Base-by-base conservation (phyloP, 2,888 invertebrate species). In the Epirrhoe alternata region DNA sequence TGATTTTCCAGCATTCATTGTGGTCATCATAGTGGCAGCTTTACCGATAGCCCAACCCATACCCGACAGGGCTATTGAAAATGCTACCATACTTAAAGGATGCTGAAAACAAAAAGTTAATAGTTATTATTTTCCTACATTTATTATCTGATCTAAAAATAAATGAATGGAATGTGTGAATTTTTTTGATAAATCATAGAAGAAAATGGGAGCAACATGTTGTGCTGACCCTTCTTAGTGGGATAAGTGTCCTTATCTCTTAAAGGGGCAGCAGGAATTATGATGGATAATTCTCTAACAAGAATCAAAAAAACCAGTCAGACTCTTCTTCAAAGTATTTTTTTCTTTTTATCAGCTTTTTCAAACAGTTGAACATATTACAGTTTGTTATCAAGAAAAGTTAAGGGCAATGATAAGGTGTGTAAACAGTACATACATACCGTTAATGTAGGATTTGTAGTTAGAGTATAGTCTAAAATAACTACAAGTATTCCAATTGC, bases 51-150 rank as follows among this genome's bases (percentile, higher is more conserved):
- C 94, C 90, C 95, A 96, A 17, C 96, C 96, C 42, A 95, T 75
- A 77, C 95, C 94, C 2, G 96, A 94, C 66, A 96, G 91, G 10
- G 94, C 93, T 68, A 97, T 94, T 56, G 96, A 95, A 75, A 96
- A 92, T 66, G 95, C 90, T 51, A 95, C 95, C 96, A 96, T 96
- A 67, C 96, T 89, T 58, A 96, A 83, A 56, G 96, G 96, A 93
- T 96, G 95, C 96, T 96, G 88, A 66, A 94, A 94, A 71, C 61
- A 56, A 69, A 71, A 2, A 42, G 38, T 3, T 12, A 42, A 71
- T 12, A 42, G 38, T 3, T 12, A 42, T 42, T 42, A 42, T 12
- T 42, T 12, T 42, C 12, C 12, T 42, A 5, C 38, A 42, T 42
- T 42, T 12, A 12, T 10, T 12, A 42, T 42, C 38, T 42, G 12